A percentile compares a stretch with the other conserved stretches of the same genome.
Conservation (phyloP, 2,888 invertebrate species). For the Drosophila mercatorum region DNA sequence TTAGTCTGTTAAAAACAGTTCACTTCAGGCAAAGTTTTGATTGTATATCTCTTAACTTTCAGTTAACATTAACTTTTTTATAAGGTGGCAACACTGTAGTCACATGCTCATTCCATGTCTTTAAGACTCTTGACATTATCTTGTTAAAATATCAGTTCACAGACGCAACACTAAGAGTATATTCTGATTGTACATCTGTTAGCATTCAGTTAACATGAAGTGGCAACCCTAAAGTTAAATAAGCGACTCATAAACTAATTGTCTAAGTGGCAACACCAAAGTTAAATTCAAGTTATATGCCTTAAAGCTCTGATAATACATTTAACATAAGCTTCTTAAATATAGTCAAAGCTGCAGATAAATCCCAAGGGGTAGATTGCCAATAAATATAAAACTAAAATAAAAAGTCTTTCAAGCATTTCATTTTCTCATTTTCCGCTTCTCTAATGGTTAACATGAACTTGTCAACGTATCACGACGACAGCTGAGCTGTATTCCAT, state of each 20-base stretch:
- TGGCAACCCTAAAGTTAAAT: neutral
- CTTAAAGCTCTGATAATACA: too few relatives aligned
- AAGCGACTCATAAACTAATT: too few relatives aligned
- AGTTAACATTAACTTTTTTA: neutral
- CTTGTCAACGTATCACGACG: neutral
- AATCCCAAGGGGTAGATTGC: neutral
- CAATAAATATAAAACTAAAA: too few relatives aligned
- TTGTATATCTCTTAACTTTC: neutral
- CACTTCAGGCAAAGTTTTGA: neutral
- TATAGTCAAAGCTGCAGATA: neutral
- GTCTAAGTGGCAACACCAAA: too few relatives aligned
- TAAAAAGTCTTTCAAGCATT: neutral
- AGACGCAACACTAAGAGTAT: neutral
- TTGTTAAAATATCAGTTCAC: neutral
- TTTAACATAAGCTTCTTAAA: too few relatives aligned
- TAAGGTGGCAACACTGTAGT: neutral
- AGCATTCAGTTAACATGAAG: neutral
- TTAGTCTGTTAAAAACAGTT: too few relatives aligned
- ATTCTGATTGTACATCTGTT: neutral
- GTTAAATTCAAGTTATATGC: neutral
- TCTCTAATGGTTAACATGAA: neutral
- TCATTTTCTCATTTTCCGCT: neutral
- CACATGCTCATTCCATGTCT: neutral
- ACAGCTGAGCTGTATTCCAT: neutral
- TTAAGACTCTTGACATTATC: neutral